These are phyloP conservation scores for Drosophila hawaiiensis DNA, from an alignment of 2,888 invertebrate species.

Conservation along the genomic window DNA sequence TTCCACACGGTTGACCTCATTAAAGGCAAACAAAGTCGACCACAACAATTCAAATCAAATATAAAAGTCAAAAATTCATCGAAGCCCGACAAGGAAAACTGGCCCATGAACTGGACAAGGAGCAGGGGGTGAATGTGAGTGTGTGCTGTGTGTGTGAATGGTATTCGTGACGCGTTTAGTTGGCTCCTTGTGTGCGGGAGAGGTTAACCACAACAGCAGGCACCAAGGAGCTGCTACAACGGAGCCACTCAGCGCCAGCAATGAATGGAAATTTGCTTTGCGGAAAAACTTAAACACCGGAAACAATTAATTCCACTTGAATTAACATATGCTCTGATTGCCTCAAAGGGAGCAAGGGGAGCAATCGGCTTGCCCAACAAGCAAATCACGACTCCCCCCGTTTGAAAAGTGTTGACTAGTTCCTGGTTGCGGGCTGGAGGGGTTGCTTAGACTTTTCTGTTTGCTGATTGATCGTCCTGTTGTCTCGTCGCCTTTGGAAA, in stretches of 20 bases:
- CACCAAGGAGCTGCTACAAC: slow-evolving; percentile 49
- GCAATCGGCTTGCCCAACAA: slow-evolving; percentile 26
- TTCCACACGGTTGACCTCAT: slow-evolving; percentile 74
- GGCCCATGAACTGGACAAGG: slow-evolving; percentile 7
- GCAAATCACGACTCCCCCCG: slow-evolving; percentile 53
- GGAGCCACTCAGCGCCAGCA: slow-evolving; percentile 53
- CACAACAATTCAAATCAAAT: slow-evolving; percentile 78
- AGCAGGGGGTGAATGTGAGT: background rate
- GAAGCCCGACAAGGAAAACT: slow-evolving; percentile 48
- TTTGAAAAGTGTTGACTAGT: slow-evolving; percentile 67
- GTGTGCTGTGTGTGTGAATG: slow-evolving; percentile 11
- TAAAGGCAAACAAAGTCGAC: slow-evolving; percentile 71
- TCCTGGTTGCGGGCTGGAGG: slow-evolving; percentile 22
- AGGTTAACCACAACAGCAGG: slow-evolving; percentile 65
- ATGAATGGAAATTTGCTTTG: slow-evolving; percentile 79
- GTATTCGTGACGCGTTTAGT: slow-evolving; percentile 49
- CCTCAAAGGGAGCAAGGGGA: slow-evolving; percentile 17
- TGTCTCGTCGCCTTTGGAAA: slow-evolving; percentile 18
- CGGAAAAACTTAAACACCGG: slow-evolving; percentile 84
- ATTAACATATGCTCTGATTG: slow-evolving; percentile 83
- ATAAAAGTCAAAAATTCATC: slow-evolving; percentile 80
- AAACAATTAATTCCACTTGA: slow-evolving; percentile 85
- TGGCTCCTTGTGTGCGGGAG: slow-evolving; percentile 32
- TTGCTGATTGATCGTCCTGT: slow-evolving; percentile 67
- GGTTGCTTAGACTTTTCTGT: slow-evolving; percentile 2